A percentile compares a stretch with the other conserved stretches of the same genome.
These are phyloP conservation scores for Cataglyphis albicans DNA, from an alignment of 2,888 invertebrate species.

Conservation along the genomic window DNA sequence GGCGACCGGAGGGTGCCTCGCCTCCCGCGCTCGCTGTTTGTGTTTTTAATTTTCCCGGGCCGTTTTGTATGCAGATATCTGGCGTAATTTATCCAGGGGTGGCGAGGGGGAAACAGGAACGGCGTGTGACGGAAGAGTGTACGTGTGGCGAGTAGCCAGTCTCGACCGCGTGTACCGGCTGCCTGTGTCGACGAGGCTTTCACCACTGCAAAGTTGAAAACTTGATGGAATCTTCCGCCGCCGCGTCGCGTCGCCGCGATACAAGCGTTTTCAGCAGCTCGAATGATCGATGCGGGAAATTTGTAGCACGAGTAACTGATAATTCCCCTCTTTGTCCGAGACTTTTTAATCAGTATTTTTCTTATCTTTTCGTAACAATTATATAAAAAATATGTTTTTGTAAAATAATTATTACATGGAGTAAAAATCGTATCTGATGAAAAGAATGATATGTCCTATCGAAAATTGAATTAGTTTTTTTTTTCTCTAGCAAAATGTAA, in stretches of 20 bases:
- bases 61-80: constrained; percentile 82
- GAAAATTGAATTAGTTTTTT: background rate
- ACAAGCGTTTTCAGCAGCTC: constrained; percentile 39
- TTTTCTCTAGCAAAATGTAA: background rate
- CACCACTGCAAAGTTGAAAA: constrained; percentile 63
- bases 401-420: background rate
- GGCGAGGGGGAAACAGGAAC: constrained; percentile 39
- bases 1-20: constrained; percentile 39
- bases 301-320: constrained; percentile 24
- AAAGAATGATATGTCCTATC: background rate
- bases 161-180: constrained; percentile 52
- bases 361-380: background rate
- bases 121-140: constrained; percentile 67
- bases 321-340: background rate
- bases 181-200: constrained; percentile 54
- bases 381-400: background rate
- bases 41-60: constrained; percentile 80
- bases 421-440: background rate
- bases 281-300: constrained; percentile 44
- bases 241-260: constrained; percentile 28
- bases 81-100: constrained; percentile 78
- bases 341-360: constrained; percentile 21
- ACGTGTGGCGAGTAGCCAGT: constrained; percentile 79
- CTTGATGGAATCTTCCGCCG: constrained; percentile 72
- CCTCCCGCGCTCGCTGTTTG: constrained; percentile 72